These are phyloP conservation scores for Lasioglossum leucozonium DNA, from an alignment of 2,888 invertebrate genomes.

Conservation along the genomic window DNA sequence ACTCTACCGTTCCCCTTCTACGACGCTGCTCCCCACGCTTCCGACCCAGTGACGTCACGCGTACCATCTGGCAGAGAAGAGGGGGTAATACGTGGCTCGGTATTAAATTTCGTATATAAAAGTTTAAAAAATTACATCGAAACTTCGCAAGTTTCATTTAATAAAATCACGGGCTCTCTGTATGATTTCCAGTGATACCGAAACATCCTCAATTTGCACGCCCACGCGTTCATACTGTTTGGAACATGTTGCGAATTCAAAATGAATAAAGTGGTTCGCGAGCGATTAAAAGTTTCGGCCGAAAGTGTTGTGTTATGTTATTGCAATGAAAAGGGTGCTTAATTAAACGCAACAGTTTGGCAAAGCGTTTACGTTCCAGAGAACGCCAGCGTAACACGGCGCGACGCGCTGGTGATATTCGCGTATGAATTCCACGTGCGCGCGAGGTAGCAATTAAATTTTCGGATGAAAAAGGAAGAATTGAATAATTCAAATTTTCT, in stretches of 20 bases:
- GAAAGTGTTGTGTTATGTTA: neutral
- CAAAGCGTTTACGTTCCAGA: neutral
- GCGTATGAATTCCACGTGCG: neutral
- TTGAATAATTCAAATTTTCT: neutral
- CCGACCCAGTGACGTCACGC: too few species aligned
- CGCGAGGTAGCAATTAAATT: neutral
- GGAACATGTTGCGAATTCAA: too few species aligned
- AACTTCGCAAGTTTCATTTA: too few species aligned
- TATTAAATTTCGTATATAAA: too few species aligned
- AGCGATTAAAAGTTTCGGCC: neutral
- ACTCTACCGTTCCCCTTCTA: too few species aligned
- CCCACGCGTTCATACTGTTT: neutral
- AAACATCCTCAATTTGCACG: neutral
- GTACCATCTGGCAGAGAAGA: too few species aligned
- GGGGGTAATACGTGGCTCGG: too few species aligned
- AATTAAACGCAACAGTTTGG: neutral
- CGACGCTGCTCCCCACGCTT: too few species aligned
- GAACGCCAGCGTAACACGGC: neutral
- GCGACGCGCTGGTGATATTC: too few species aligned
- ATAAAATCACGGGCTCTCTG: neutral
- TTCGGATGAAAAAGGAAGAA: neutral
- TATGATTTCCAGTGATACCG: neutral
- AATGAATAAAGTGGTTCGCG: neutral
- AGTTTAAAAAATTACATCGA: too few species aligned
- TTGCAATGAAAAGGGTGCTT: neutral